phyloP scores from a whole-genome alignment of 2,888 invertebrate genomes.

The Troides helena region DNA sequence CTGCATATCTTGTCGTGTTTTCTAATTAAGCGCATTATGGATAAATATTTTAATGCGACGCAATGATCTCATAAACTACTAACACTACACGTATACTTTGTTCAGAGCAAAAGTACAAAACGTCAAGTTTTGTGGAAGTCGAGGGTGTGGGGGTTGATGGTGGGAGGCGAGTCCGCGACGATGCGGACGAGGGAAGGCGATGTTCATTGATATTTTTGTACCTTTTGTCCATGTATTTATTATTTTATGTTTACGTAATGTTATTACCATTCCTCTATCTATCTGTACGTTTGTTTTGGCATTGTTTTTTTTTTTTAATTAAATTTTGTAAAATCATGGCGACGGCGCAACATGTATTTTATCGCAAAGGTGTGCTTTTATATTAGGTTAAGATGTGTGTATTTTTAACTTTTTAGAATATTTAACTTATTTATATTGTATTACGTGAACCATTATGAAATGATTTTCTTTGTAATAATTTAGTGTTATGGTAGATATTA shows the following conservation, averaged over 20 bases:
- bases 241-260: constrained; percentile 61
- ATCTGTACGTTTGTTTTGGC: constrained; percentile 64
- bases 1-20: constrained; percentile 76
- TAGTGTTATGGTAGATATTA: constrained; percentile 76
- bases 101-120: constrained; percentile 77
- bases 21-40: constrained; percentile 71
- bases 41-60: constrained; percentile 61
- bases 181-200: constrained; percentile 44
- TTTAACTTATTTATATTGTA: constrained; percentile 80
- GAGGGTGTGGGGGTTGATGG: constrained; percentile 30
- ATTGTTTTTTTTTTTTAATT: constrained; percentile 43
- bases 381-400: constrained; percentile 79
- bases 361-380: constrained; percentile 71
- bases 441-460: constrained; percentile 76
- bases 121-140: constrained; percentile 35
- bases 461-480: constrained; percentile 78
- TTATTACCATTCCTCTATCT: constrained; percentile 69
- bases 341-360: constrained; percentile 47
- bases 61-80: constrained; percentile 80
- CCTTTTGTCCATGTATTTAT: constrained; percentile 71
- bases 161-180: constrained; percentile 22
- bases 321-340: constrained; percentile 39
- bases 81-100: constrained; percentile 66
- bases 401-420: constrained; percentile 80
- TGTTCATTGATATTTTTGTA: constrained; percentile 72